phyloP scores from a whole-genome alignment of 2,113 vertebrate genomes.

The Nothocercus julius region DNA sequence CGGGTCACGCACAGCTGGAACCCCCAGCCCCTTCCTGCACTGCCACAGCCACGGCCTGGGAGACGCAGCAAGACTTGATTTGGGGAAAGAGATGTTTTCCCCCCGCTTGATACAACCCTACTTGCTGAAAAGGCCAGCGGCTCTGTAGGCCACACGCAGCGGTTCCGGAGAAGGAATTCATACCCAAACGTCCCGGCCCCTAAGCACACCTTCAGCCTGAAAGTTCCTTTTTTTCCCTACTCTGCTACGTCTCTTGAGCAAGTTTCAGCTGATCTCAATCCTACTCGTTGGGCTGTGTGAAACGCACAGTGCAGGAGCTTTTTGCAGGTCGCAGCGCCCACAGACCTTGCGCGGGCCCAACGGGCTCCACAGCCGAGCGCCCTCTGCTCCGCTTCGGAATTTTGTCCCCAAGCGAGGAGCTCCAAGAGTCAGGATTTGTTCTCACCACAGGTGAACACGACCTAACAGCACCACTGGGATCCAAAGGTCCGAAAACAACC shows the following conservation, averaged over 20 bases:
- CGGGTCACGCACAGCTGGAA: neutral
- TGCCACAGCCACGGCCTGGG: neutral
- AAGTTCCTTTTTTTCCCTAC: neutral
- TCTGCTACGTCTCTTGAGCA: neutral
- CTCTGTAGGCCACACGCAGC: neutral
- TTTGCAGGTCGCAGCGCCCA: neutral
- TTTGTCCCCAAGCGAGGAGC: neutral
- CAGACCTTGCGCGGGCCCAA: neutral
- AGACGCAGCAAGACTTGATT: neutral
- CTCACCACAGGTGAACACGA: neutral
- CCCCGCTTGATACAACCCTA: neutral
- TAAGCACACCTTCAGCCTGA: neutral
- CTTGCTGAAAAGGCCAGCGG: neutral
- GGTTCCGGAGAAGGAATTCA: neutral
- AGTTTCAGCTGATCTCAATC: neutral
- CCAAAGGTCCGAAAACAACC: neutral
- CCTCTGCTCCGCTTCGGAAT: neutral
- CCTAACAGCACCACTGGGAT: neutral
- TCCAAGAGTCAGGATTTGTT: neutral
- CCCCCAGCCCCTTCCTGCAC: neutral
- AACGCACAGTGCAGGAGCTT: neutral
- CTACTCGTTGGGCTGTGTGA: fast-evolving
- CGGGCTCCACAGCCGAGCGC: neutral
- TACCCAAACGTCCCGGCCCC: neutral
- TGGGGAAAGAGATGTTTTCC: neutral